phyloP scores from a whole-genome alignment of 2,888 invertebrate genomes.

The Scaptomyza cyrtandrae region DNA sequence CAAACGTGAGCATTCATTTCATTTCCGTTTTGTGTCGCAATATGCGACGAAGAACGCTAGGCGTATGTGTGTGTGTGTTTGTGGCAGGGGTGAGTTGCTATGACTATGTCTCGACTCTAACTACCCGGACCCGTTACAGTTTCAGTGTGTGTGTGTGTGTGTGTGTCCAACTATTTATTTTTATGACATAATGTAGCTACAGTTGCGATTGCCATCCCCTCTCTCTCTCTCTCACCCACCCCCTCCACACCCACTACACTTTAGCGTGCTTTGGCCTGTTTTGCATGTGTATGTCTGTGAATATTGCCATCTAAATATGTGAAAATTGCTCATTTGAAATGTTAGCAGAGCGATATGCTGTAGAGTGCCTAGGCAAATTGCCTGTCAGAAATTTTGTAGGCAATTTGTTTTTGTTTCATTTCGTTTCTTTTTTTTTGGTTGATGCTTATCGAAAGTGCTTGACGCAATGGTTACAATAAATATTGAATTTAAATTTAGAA shows the following conservation, averaged over 20 bases:
- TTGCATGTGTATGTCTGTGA: constrained; percentile 34
- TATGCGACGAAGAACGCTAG: neutral
- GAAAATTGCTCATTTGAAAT: constrained; percentile 78
- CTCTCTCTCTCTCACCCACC: too few species aligned
- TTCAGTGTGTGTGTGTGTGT: constrained; percentile 10
- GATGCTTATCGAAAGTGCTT: constrained; percentile 66
- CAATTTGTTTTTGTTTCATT: constrained; percentile 65
- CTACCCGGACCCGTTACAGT: constrained; percentile 45
- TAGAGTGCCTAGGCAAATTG: constrained; percentile 67
- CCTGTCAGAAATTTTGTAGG: constrained; percentile 77
- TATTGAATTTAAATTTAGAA: constrained; percentile 15
- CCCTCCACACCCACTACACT: neutral
- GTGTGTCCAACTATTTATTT: constrained; percentile 72
- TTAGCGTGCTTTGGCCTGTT: neutral
- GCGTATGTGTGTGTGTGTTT: neutral
- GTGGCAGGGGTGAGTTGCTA: constrained; percentile 37
- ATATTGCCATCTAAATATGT: constrained; percentile 73
- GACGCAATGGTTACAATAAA: constrained; percentile 48
- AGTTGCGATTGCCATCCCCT: constrained; percentile 35
- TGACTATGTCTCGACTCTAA: constrained; percentile 52
- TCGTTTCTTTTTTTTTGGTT: constrained; percentile 12
- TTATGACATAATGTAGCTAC: constrained; percentile 73
- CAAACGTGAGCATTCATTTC: constrained; percentile 56
- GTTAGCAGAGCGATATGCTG: constrained; percentile 36
- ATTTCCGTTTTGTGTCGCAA: constrained; percentile 54